Evolutionary conservation across 1,140 invertebrate species (phyloP).

Genomic region (Calycopis cecrops): DNA sequence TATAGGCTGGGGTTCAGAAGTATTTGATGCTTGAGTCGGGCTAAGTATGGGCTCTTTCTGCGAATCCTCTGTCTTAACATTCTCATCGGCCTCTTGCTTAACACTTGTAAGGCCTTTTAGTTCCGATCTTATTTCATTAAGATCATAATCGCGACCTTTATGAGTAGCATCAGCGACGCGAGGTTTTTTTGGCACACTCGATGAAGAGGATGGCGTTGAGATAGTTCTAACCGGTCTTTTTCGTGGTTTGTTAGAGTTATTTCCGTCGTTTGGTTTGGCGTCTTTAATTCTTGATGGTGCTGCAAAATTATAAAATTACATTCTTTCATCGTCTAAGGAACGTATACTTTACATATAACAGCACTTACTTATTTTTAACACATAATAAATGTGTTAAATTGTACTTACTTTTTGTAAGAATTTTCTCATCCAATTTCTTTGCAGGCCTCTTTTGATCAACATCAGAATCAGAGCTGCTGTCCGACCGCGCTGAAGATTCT

Average conservation of each 20-base stretch:
- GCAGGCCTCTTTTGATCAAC: conserved; percentile 60
- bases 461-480: conserved; percentile 77
- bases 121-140: conserved; percentile 89
- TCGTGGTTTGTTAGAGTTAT: conserved; percentile 55
- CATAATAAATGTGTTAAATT: not conserved
- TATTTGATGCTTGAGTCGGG: conserved; percentile 25
- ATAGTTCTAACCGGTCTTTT: conserved; percentile 53
- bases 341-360: not conserved
- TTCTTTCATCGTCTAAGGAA: not conserved
- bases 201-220: conserved; percentile 40
- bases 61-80: conserved; percentile 57
- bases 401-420: conserved; percentile 46
- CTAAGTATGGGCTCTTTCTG: conserved; percentile 47
- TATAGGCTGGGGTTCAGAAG: conserved; percentile 40
- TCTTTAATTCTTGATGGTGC: conserved; percentile 55
- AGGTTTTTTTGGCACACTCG: conserved; percentile 45
- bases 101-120: conserved; percentile 82
- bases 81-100: conserved; percentile 63
- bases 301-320: conserved; percentile 24
- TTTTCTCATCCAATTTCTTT: conserved; percentile 60
- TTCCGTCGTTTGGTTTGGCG: conserved; percentile 57
- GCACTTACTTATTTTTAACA: not conserved
- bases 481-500: conserved; percentile 77
- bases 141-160: conserved; percentile 82
- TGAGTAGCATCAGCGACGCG: conserved; percentile 34